Percentiles rank a stretch among this genome's conserved stretches.
phyloP scores from a whole-genome alignment of 2,888 invertebrate genomes.

The Leptothorax acervorum region DNA sequence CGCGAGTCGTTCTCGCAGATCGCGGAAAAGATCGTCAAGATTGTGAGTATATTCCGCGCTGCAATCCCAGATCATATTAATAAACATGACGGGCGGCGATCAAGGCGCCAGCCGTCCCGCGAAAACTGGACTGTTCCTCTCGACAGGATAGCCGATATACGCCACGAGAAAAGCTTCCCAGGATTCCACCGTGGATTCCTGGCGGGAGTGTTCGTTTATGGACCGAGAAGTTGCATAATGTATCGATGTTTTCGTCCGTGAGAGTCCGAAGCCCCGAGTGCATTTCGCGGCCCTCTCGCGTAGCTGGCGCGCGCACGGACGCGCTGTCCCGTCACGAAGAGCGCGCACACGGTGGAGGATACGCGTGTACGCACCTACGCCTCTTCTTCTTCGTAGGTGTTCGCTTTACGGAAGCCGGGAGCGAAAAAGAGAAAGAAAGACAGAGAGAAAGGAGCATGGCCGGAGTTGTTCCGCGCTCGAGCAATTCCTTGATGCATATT shows the following conservation, averaged over 20 bases:
- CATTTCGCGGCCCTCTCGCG: slow-evolving; percentile 46
- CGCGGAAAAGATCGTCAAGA: slow-evolving; percentile 47
- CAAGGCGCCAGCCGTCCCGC: slow-evolving; percentile 12
- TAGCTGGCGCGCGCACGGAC: slow-evolving; percentile 4
- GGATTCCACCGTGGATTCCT: slow-evolving; percentile 77
- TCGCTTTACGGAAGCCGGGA: slow-evolving; percentile 36
- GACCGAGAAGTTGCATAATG: slow-evolving; percentile 84
- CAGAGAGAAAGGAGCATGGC: slow-evolving; percentile 55
- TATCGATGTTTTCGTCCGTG: slow-evolving; percentile 78
- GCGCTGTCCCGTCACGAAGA: slow-evolving; percentile 19
- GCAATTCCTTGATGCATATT: slow-evolving; percentile 83
- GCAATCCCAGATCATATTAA: slow-evolving; percentile 69
- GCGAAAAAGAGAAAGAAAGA: slow-evolving; percentile 17
- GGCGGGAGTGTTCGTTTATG: slow-evolving; percentile 81
- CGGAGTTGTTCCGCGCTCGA: slow-evolving; percentile 75
- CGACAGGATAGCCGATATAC: neutral
- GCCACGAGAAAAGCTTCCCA: slow-evolving; percentile 58
- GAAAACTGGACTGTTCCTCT: slow-evolving; percentile 38
- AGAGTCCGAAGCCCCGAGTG: slow-evolving; percentile 60
- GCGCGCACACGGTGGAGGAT: slow-evolving; percentile 23
- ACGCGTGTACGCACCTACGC: slow-evolving; percentile 33
- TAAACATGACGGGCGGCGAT: slow-evolving; percentile 71
- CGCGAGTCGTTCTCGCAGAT: slow-evolving; percentile 29
- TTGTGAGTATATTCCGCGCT: slow-evolving; percentile 48
- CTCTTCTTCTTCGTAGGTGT: slow-evolving; percentile 36